Conservation (phyloP, 2,888 invertebrate genomes). For the Himalopsyche anomala region DNA sequence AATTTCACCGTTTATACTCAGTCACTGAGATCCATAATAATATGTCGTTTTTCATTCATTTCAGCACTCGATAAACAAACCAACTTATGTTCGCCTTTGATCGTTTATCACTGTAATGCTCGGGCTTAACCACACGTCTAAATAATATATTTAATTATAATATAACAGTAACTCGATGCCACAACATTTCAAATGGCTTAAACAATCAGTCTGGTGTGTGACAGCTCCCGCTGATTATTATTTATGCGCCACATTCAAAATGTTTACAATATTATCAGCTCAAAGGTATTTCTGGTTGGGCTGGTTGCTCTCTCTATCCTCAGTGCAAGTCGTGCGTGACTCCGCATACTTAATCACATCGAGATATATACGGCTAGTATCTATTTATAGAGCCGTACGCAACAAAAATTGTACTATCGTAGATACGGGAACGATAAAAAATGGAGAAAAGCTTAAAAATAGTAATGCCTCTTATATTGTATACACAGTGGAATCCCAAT, state of each 20-base stretch:
- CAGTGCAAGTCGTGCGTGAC: conserved; percentile 19
- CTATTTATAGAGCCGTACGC: conserved; percentile 26
- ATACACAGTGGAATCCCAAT: too few relatives aligned
- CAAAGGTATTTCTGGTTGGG: conserved; percentile 26
- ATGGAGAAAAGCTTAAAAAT: too few relatives aligned
- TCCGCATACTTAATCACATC: conserved; percentile 8
- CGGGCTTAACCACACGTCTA: too few relatives aligned
- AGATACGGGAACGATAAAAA: not conserved
- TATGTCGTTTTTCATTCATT: too few relatives aligned
- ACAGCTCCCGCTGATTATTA: conserved; percentile 39
- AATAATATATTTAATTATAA: too few relatives aligned
- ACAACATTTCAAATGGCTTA: not conserved
- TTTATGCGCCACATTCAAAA: conserved; percentile 35
- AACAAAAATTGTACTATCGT: conserved; percentile 11
- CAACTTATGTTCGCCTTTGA: too few relatives aligned
- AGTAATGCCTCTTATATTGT: too few relatives aligned
- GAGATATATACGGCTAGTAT: conserved; percentile 6
- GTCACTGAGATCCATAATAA: too few relatives aligned
- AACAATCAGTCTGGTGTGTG: conserved; percentile 19
- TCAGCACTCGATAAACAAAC: too few relatives aligned
- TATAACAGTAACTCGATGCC: too few relatives aligned
- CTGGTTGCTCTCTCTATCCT: not conserved
- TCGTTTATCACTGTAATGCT: too few relatives aligned
- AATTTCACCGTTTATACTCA: too few relatives aligned
- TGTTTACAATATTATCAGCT: conserved; percentile 43